Evolutionary conservation across 2,113 vertebrate species (phyloP), one percentile per base, ranked within the genome.

Genomic region (Leptobrachium ailaonicum): DNA sequence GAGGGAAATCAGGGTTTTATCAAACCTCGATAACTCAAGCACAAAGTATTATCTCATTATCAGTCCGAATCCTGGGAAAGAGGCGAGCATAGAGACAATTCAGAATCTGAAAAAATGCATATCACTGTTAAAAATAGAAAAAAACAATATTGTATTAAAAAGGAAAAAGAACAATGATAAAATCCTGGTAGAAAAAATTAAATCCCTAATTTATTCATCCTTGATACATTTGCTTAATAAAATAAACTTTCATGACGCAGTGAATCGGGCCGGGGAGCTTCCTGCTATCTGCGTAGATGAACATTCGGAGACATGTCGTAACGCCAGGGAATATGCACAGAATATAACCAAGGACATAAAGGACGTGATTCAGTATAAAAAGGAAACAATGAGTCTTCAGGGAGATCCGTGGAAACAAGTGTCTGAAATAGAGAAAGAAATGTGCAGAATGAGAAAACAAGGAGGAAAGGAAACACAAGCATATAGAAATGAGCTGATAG

Each of bases 31-130:
- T 41, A 83, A 80, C 0, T 8, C 47, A 50, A 67, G 77, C 47
- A 82, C 86, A 0, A 85, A 81, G 13, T 88, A 77, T 80, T 89
- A 85, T 71, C 86, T 89, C 50, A 83, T 88, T 63, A 74, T 89
- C 40, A 88, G 72, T 73, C 82, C 82, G 32, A 32, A 4, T n/a
- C 2, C 2, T 45, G 87, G 83, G 80, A 85, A 86, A 0, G 84
- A 85, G 2, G 86, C 84, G 5, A 79, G 84, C 0, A 87, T 86
- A 54, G 56, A 86, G 0, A 88, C 85, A 72, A 76, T 87, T 66
- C 41, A 80, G 0, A 82, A 87, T 62, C 82, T 89, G 1, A 83
- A 86, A 64, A 82, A 73, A 50, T 50, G 47, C 0, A 50, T 5
- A 8, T 50, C 47, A 4, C 45, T 47, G 45, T 8, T 47, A 4